Evolutionary conservation across 2,888 invertebrate species (phyloP).

Genomic region (Leptodirus hochenwartii): DNA sequence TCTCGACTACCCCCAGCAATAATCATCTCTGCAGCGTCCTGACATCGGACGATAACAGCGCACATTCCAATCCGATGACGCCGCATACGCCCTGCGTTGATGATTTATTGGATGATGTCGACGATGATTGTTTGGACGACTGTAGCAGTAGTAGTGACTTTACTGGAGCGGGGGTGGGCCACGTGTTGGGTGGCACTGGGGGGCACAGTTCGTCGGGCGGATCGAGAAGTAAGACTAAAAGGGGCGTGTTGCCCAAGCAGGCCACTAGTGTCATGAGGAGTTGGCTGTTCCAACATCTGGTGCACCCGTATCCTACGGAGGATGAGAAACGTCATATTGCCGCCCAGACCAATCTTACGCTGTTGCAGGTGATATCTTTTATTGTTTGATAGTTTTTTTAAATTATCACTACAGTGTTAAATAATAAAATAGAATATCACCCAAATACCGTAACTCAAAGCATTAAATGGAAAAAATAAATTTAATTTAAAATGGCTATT

Average conservation of each 20-base stretch:
- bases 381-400: too few relatives aligned
- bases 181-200: constrained; percentile 1
- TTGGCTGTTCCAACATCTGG: constrained; percentile 92
- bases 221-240: constrained; percentile 48
- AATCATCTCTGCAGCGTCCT: not conserved
- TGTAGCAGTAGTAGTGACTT: too few relatives aligned
- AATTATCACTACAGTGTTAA: too few relatives aligned
- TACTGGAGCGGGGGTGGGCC: too few relatives aligned
- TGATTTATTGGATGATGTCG: constrained; percentile 38
- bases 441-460: too few relatives aligned
- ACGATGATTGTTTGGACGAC: constrained; percentile 31
- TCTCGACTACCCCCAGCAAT: not conserved
- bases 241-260: constrained; percentile 86
- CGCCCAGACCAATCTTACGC: constrained; percentile 71
- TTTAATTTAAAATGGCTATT: too few relatives aligned
- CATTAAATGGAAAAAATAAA: too few relatives aligned
- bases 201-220: constrained; percentile 14
- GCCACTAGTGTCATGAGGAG: constrained; percentile 93
- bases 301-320: constrained; percentile 93
- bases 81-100: constrained; percentile 42
- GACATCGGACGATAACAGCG: constrained; percentile 18
- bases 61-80: constrained; percentile 33
- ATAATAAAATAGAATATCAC: too few relatives aligned
- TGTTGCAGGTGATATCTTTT: too few relatives aligned
- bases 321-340: constrained; percentile 85